Base-by-base conservation (phyloP, 2,113 vertebrate genomes). In the Onychorhynchus coronatus region DNA sequence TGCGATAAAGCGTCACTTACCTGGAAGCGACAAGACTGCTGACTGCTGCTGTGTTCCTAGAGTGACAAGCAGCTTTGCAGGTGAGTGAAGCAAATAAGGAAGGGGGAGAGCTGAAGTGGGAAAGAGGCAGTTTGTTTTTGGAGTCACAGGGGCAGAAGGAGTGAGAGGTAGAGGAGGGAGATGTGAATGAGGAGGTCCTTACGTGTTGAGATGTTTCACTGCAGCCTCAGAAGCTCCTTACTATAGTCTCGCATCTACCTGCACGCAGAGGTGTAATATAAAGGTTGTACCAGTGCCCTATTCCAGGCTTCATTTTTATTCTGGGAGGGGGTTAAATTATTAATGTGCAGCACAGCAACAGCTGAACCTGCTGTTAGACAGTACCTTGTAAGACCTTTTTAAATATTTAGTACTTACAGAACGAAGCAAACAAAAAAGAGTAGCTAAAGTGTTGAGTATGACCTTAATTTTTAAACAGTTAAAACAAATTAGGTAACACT, bases 161-260 rank as follows among this genome's bases (percentile, higher is more conserved):
- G n/a, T 5, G 65, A 35, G 47, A 70, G 24, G 58, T 19, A 52
- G 49, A 56, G 19, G 16, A 75, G 30, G 27, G 39, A 85, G 18
- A 27, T 85, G 53, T 19, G 28, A 89, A 15, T 0, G 4, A 19
- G 50, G 14, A 56, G 33, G 44, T 74, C 33, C 13, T 47, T 31
- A 19, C 0, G 0, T 7, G 10, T 9, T 3, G 9, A 42, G 21
- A 46, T 4, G 1, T 53, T 55, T 80, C 31, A 1, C 41, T 0
- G 0, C 4, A 12, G 24, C 27, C 46, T 67, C 30, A 14, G 59
- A 66, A 79, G 31, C 14, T 11, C 6, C 28, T 83, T 68, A 46
- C 52, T 62, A 8, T 16, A 46, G 24, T 24, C 14, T 80, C 33
- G 84, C 2, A 1, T 44, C 42, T 74, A 56, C 17, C 65, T 49